Evolutionary conservation across 2,797 vertebrate species (phyloP), one percentile per base, ranked within the genome.

Genomic region (Melanotaenia nigrans): DNA sequence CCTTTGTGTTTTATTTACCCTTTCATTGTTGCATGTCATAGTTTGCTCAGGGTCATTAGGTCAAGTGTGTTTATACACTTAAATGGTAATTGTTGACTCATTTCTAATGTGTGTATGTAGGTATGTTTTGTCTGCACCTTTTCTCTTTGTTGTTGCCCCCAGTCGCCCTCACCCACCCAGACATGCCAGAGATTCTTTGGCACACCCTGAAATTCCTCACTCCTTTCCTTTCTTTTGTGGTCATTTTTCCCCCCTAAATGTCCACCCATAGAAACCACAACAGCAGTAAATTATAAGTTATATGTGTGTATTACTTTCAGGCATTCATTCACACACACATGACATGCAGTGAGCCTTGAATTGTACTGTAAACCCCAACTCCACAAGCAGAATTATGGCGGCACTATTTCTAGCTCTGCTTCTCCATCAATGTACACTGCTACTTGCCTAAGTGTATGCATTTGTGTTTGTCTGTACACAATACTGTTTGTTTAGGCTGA

Each of bases 131-230:
- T 64, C 70, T 75, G 32, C 61, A 73, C 57, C 68, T 71, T 63
- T 82, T 88, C 22, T 55, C 47, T 66, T 61, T 70, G 68, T 57
- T 69, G 3, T 30, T 53, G 35, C 89, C 76, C 81, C 77, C 57
- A 62, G 65, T 75, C 53, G 6, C 65, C 40, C n/a, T 42, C 77
- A 66, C 74, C 68, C 65, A 57, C 75, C 83, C 75, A 89, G 78
- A 87, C 90, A 94, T 95, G 87, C 93, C 90, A 89, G 75, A 77
- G 87, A 95, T 95, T 95, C 92, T 90, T 93, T 90, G 89, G 87
- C 91, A 87, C 90, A 81, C 89, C 89, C 89, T 92, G 73, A 85
- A 88, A 92, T 93, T 82, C 92, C 87, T 88, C 84, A 73, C 81
- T 79, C 69, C 73, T 84, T 83, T 83, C 62, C 66, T 86, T 90